Percentiles rank a stretch among this genome's conserved stretches.
These are phyloP conservation scores for Neoseiulus cucumeris DNA, from an alignment of 1,140 invertebrate species.

Conservation along the genomic window DNA sequence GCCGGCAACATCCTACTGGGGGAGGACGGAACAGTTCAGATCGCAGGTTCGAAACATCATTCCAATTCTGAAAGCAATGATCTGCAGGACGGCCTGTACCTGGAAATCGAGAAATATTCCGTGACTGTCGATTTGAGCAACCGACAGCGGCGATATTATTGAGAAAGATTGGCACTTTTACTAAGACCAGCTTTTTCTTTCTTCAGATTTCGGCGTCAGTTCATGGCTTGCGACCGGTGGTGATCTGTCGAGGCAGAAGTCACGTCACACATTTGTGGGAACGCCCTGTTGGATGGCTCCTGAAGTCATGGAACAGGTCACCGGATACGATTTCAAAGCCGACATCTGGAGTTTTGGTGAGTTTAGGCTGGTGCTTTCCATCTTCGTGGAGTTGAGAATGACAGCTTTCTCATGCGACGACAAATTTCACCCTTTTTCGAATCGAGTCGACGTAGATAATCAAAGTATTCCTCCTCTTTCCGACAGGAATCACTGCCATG, in stretches of 20 bases:
- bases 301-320: slow-evolving; percentile 93
- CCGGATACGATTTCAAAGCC: slow-evolving; percentile 36
- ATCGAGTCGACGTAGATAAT: background rate
- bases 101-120: no score
- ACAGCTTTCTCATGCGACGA: background rate
- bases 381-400: background rate
- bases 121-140: no score
- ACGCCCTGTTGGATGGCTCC: slow-evolving; percentile 98
- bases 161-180: no score
- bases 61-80: no score
- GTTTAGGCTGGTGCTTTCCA: background rate
- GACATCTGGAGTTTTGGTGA: slow-evolving; percentile 35
- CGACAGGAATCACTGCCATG: slow-evolving; percentile 34
- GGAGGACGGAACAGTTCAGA: slow-evolving; percentile 33
- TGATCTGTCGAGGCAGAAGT: slow-evolving; percentile 32
- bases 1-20: slow-evolving; percentile 35
- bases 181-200: no score
- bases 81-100: no score
- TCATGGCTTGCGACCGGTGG: slow-evolving; percentile 34
- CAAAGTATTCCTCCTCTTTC: background rate
- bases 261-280: slow-evolving; percentile 41
- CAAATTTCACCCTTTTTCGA: background rate
- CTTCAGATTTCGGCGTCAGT: slow-evolving; percentile 31
- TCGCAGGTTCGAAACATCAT: slow-evolving; percentile 45
- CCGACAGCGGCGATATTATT: no score